phyloP scores from a whole-genome alignment of 1,140 invertebrate species.

The Heliothis virescens region DNA sequence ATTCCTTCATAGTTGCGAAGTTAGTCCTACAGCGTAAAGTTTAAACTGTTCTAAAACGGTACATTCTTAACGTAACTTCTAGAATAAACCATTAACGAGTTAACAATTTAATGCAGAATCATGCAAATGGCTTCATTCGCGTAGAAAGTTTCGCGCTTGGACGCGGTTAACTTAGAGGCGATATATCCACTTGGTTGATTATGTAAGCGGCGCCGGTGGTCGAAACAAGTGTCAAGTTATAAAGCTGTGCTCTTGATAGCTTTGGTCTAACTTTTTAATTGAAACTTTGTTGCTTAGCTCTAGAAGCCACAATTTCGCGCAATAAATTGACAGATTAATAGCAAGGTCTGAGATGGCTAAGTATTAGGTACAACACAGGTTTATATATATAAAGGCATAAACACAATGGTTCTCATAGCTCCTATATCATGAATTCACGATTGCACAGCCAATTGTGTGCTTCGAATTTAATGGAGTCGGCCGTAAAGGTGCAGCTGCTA shows the following conservation, averaged over 20 bases:
- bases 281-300: constrained; percentile 1
- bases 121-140: constrained; percentile 26
- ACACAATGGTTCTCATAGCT: too few species aligned
- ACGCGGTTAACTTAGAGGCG: constrained; percentile 3
- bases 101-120: constrained; percentile 31
- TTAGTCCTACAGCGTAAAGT: constrained; percentile 1
- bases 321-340: too few species aligned
- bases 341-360: too few species aligned
- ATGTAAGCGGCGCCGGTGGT: constrained; percentile 4
- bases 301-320: background rate
- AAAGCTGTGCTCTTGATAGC: background rate
- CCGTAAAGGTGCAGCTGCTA: too few species aligned
- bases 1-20: background rate
- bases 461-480: too few species aligned
- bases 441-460: too few species aligned
- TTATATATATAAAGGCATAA: too few species aligned
- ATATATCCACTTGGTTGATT: constrained; percentile 9
- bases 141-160: constrained; percentile 8
- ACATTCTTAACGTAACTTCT: constrained; percentile 1
- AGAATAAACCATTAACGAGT: constrained; percentile 29
- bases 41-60: constrained; percentile 12
- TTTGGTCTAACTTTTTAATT: constrained; percentile 16
- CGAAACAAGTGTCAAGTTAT: constrained; percentile 18
- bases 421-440: too few species aligned
- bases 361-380: too few species aligned